Conservation (phyloP, 2,113 vertebrate genomes). For the Phyllopteryx taeniolatus region DNA sequence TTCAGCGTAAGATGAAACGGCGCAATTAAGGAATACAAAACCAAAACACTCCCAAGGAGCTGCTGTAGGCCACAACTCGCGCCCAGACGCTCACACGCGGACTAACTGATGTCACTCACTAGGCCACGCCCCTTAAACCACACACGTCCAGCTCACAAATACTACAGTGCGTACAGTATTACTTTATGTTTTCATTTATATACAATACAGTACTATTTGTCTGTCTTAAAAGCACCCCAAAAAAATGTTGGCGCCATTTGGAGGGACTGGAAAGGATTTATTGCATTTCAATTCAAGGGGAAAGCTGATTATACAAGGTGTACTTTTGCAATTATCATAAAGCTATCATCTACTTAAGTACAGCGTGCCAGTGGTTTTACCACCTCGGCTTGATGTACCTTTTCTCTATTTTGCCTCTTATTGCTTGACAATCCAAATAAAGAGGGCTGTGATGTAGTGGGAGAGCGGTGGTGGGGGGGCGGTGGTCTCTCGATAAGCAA, state of each 20-base stretch:
- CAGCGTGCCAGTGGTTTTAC: neutral
- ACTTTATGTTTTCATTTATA: neutral
- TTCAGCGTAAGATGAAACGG: too few species aligned
- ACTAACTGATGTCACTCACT: neutral
- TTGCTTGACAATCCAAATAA: slow-evolving; percentile 40
- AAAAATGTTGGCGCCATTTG: too few species aligned
- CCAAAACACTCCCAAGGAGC: too few species aligned
- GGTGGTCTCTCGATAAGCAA: slow-evolving; percentile 79
- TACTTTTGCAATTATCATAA: too few species aligned
- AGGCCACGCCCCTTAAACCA: neutral
- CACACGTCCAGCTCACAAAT: neutral
- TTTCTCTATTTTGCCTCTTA: slow-evolving; percentile 13
- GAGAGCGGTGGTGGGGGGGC: slow-evolving; percentile 12
- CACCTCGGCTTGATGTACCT: slow-evolving; percentile 66
- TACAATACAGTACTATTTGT: neutral
- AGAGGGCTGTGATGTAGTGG: slow-evolving; percentile 13
- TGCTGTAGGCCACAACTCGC: neutral
- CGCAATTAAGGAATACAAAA: too few species aligned
- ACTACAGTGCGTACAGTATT: neutral
- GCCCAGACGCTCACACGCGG: neutral
- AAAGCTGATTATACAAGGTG: too few species aligned
- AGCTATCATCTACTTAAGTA: neutral
- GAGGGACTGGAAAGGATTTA: too few species aligned
- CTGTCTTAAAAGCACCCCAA: too few species aligned
- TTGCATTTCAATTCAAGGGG: too few species aligned